A percentile compares a stretch with the other conserved stretches of the same genome.
Conservation (phyloP, 2,113 vertebrate genomes). For the Pachycephala philippinensis region DNA sequence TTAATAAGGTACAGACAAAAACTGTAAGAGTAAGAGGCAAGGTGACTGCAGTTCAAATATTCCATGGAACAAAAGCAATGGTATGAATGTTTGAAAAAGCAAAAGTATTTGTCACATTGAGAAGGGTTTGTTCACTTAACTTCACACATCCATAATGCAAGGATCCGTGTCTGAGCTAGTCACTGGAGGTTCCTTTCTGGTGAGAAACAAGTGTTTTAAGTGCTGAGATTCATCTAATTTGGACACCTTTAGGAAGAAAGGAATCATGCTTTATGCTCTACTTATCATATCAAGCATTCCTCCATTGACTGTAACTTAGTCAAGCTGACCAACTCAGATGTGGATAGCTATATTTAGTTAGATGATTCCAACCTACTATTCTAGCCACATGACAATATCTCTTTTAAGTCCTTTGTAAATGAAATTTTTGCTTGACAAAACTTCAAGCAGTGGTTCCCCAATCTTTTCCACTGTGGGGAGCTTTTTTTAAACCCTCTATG, state of each 20-base stretch:
- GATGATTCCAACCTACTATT: neutral
- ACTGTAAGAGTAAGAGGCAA: neutral
- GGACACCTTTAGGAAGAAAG: neutral
- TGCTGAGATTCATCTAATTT: neutral
- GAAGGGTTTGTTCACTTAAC: neutral
- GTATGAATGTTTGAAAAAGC: neutral
- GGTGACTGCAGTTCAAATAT: constrained; percentile 17
- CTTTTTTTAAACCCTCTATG: neutral
- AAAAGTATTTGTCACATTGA: neutral
- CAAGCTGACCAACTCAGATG: neutral
- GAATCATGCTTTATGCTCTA: neutral
- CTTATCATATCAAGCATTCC: neutral
- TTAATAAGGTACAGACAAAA: constrained; percentile 5
- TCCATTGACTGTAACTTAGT: neutral
- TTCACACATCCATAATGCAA: neutral
- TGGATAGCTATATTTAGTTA: neutral
- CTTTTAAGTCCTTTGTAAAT: neutral
- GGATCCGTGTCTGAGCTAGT: neutral
- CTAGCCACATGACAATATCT: neutral
- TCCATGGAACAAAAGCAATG: neutral
- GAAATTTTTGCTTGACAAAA: neutral
- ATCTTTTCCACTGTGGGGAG: neutral
- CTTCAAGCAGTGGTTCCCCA: neutral
- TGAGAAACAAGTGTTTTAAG: neutral
- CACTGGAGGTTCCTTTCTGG: neutral